Conservation (phyloP, 2,797 vertebrate species). For the Hippopotamyrus pictus region DNA sequence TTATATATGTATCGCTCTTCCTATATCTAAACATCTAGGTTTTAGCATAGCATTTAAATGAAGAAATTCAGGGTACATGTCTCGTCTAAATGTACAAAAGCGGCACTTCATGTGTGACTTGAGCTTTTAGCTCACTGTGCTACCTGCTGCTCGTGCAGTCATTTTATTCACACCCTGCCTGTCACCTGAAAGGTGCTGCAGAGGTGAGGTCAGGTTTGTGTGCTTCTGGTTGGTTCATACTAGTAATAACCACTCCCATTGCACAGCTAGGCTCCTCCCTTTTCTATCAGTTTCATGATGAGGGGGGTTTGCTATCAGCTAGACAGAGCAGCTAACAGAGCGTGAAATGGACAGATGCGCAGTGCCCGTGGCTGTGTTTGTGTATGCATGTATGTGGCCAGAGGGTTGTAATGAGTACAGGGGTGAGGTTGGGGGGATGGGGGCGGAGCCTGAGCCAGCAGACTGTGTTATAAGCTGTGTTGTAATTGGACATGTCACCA, state of each 20-base stretch:
- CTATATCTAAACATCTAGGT: not conserved
- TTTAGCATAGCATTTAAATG: not conserved
- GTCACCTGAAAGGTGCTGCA: not conserved
- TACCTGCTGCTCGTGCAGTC: not conserved
- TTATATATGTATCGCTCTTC: not conserved
- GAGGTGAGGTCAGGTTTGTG: not conserved
- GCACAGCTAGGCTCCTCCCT: not conserved
- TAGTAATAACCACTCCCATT: not conserved
- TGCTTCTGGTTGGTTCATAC: not conserved
- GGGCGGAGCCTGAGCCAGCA: conserved; percentile 17
- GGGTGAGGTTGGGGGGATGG: not conserved
- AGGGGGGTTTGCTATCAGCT: not conserved
- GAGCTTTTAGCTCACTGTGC: not conserved
- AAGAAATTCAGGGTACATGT: not conserved
- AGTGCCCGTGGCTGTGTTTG: not conserved
- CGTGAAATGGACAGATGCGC: not conserved
- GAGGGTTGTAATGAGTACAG: not conserved
- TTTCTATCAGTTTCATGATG: not conserved
- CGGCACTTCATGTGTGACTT: not conserved
- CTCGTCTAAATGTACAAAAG: not conserved
- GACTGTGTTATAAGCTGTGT: conserved; percentile 33
- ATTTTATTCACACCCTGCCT: not conserved
- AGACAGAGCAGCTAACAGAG: not conserved
- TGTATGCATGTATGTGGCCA: conserved; percentile 4
- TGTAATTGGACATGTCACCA: conserved; percentile 33